Evolutionary conservation across 2,113 vertebrate species (phyloP), one percentile per base, ranked within the genome.

Genomic region (Thermophis baileyi): DNA sequence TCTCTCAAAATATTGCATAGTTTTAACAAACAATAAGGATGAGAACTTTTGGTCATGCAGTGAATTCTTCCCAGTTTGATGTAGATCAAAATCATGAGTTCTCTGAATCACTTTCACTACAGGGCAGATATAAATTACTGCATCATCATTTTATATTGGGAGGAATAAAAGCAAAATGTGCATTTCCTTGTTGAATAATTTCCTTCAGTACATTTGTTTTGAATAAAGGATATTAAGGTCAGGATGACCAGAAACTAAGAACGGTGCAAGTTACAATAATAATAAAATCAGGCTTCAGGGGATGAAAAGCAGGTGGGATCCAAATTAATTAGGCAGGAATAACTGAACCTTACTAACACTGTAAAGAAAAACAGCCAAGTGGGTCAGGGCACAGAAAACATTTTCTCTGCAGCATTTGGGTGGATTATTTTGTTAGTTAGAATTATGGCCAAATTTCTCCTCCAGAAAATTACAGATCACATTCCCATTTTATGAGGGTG

Each of bases 321-420:
- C 90, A 95, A 96, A 97, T 90, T 97, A 96, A 96, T 97, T 96
- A 96, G 91, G 69, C 44, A 5, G 5, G 87, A 54, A 93, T 94
- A 92, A 94, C 91, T 94, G 94, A 96, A 1, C 3, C 49, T 93
- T 95, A 40, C 93, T 93, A 95, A 85, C n/a, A 91, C 55, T 60
- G 24, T 93, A 91, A 87, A 88, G 7, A 35, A 88, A 94, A 95
- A 81, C 8, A 93, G 10, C 85, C 6, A 87, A 85, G 25, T 5
- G 93, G 93, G 92, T 95, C 93, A 96, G 20, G 85, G 49, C 92
- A 54, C n/a, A 95, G 95, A 91, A 95, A 95, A 93, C 7, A 95
- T 95, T 96, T 95, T 81, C 47, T 94, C 95, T 94, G 86, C 60
- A 91, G 95, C 51, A 44, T 94, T 91, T 91, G 40, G 92, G 22